These are phyloP conservation scores for Chitala chitala DNA, from an alignment of 2,113 vertebrate genomes.

Conservation along the genomic window DNA sequence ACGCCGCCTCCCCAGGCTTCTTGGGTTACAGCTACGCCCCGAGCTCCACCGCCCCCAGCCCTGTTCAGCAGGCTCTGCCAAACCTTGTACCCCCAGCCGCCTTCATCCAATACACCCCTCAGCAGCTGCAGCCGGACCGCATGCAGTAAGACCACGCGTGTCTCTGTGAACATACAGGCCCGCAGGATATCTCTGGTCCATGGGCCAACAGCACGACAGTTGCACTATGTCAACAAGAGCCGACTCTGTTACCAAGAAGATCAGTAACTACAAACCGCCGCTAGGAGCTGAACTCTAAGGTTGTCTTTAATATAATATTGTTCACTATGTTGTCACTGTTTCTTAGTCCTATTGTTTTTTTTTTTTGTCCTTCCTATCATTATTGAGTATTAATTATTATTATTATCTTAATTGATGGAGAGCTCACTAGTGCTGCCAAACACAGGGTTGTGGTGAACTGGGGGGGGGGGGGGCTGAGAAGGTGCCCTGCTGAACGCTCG, in stretches of 20 bases:
- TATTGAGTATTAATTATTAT: slow-evolving; percentile 17
- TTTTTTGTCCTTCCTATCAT: slow-evolving; percentile 5
- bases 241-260: slow-evolving; percentile 34
- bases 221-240: slow-evolving; percentile 43
- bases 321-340: background rate
- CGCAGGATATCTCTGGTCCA: background rate
- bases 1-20: slow-evolving; percentile 76
- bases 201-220: slow-evolving; percentile 28
- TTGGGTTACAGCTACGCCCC: slow-evolving; percentile 79
- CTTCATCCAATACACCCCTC: slow-evolving; percentile 82
- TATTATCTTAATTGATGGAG: slow-evolving; percentile 27
- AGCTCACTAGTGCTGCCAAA: slow-evolving; percentile 40
- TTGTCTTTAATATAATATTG: slow-evolving; percentile 27
- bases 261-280: slow-evolving; percentile 55
- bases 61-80: slow-evolving; percentile 54
- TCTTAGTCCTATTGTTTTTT: slow-evolving; percentile 19
- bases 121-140: slow-evolving; percentile 79
- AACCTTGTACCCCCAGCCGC: slow-evolving; percentile 50
- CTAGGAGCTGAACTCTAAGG: slow-evolving; percentile 39
- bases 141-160: slow-evolving; percentile 66
- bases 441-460: background rate
- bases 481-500: background rate
- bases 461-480: background rate
- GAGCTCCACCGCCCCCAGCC: slow-evolving; percentile 54
- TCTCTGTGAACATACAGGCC: slow-evolving; percentile 5